Percentiles rank a stretch among this genome's conserved stretches.
phyloP scores from a whole-genome alignment of 2,888 invertebrate genomes.

The Ecliptopera silaceata region DNA sequence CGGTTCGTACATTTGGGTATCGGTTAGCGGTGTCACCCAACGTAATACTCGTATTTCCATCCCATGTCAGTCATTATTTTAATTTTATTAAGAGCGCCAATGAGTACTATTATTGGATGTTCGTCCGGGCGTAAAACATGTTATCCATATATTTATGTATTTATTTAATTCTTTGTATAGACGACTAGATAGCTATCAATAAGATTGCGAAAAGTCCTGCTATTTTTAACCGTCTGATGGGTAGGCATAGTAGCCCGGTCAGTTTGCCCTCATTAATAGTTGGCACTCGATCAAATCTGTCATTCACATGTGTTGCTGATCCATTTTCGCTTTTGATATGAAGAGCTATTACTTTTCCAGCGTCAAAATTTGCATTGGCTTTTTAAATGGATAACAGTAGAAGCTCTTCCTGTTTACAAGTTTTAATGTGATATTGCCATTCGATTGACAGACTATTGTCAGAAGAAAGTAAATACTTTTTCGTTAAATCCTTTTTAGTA shows the following conservation, averaged over 20 bases:
- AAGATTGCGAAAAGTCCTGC: constrained; percentile 26
- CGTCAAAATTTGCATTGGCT: constrained; percentile 21
- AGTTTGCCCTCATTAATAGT: constrained; percentile 53
- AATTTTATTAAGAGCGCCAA: no score
- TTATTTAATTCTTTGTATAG: constrained; percentile 13
- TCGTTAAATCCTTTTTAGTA: no score
- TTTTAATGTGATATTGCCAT: neutral
- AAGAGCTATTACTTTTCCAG: constrained; percentile 38
- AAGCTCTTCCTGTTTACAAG: neutral
- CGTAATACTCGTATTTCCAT: no score
- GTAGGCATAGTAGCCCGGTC: constrained; percentile 45
- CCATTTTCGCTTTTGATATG: constrained; percentile 58
- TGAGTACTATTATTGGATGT: no score
- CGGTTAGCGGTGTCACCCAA: no score
- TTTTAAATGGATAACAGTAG: neutral
- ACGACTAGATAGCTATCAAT: constrained; percentile 11
- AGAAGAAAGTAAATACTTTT: no score
- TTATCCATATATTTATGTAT: no score
- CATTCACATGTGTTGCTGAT: constrained; percentile 54
- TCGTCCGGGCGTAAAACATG: neutral
- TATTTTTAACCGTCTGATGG: constrained; percentile 43
- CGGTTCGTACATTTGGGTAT: no score
- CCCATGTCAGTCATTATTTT: no score
- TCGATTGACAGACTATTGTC: no score
- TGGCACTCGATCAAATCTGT: constrained; percentile 62